Conservation (phyloP, 2,113 vertebrate species). For the Lagopus leucura region DNA sequence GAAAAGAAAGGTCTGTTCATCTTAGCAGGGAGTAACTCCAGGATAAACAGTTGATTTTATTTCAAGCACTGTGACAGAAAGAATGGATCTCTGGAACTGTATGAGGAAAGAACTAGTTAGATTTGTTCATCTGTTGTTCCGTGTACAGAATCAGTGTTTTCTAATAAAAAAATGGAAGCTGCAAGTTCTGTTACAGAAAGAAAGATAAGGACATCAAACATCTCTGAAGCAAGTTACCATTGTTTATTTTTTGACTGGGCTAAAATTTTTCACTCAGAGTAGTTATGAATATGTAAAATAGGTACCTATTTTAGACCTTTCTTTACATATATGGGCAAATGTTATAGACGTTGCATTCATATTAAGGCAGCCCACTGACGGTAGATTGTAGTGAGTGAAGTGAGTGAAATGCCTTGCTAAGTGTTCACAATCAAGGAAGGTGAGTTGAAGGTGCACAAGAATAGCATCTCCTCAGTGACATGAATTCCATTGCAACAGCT, state of each 20-base stretch:
- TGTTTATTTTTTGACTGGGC: background rate
- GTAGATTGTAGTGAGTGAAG: background rate
- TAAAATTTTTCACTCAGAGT: background rate
- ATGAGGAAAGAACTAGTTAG: background rate
- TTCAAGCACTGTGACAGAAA: background rate
- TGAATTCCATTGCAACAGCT: background rate
- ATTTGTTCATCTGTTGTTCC: background rate
- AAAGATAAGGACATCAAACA: background rate
- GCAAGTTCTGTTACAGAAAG: background rate
- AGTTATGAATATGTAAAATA: background rate
- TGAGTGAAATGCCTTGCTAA: background rate
- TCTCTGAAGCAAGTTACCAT: background rate
- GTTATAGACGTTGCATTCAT: background rate
- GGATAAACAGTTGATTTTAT: background rate
- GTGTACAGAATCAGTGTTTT: background rate
- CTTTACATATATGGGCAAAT: background rate
- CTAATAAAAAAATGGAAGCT: background rate
- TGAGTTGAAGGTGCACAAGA: background rate
- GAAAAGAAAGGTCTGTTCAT: background rate
- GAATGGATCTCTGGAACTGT: background rate
- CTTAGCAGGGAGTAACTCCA: background rate
- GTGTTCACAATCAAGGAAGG: background rate
- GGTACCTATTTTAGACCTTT: background rate
- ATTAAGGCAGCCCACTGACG: background rate
- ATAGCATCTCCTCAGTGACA: background rate